Conservation (phyloP, 2,113 vertebrate genomes). For the Thomomys bottae region DNA sequence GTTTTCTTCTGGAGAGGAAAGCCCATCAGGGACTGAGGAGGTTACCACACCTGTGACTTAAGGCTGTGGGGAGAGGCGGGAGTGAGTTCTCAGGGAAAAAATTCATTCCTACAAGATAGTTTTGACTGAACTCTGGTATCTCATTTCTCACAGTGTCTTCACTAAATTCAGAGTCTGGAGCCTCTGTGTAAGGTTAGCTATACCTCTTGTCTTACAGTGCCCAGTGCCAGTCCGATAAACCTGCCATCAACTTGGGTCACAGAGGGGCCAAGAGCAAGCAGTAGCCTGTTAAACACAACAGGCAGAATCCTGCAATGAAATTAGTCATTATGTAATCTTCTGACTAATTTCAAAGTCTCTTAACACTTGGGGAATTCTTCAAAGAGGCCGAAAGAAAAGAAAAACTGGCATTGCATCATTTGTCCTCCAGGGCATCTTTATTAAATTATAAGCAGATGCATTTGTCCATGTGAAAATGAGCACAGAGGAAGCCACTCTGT, state of each 20-base stretch:
- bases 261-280: not conserved
- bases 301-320: not conserved
- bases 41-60: not conserved
- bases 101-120: not conserved
- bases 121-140: not conserved
- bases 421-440: constrained; percentile 47
- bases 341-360: constrained; percentile 28
- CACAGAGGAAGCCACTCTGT: not conserved
- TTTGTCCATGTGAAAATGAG: not conserved
- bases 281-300: not conserved
- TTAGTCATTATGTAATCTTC: constrained; percentile 39
- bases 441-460: constrained; percentile 45
- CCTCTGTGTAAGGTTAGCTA: not conserved
- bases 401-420: not conserved
- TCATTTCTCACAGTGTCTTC: not conserved
- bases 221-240: not conserved
- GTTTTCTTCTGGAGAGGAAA: not conserved
- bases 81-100: not conserved
- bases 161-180: not conserved
- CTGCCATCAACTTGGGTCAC: not conserved
- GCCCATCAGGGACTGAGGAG: not conserved
- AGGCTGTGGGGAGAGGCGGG: not conserved
- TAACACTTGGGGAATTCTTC: constrained; percentile 54
- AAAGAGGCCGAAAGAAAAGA: constrained; percentile 33
- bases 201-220: not conserved